These are phyloP conservation scores for Cyrtorhinus lividipennis DNA, from an alignment of 1,140 invertebrate species.

Conservation along the genomic window DNA sequence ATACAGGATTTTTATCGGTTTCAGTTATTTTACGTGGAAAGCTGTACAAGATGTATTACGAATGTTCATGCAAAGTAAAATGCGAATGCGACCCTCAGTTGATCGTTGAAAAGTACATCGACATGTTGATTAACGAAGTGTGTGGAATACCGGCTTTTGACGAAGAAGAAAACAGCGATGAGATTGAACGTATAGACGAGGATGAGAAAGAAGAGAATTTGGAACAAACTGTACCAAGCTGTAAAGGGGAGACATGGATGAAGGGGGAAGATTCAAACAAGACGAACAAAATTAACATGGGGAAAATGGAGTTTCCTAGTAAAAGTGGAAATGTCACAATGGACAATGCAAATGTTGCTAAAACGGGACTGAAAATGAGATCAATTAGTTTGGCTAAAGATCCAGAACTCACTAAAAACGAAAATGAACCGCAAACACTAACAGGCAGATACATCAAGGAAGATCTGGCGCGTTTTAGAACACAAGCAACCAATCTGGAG, in stretches of 20 bases:
- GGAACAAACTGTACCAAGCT: background rate
- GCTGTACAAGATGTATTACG: background rate
- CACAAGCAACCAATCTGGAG: no score
- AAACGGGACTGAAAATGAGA: no score
- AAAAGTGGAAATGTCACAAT: no score
- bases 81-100: background rate
- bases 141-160: background rate
- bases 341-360: no score
- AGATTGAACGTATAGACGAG: background rate
- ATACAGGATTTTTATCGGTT: no score
- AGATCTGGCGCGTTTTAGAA: no score
- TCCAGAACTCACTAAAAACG: no score
- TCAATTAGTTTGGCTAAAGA: no score
- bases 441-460: no score
- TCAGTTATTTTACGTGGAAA: constrained; percentile 1
- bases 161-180: background rate
- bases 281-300: no score
- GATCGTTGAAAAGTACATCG: background rate
- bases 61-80: background rate
- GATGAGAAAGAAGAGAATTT: background rate
- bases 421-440: no score
- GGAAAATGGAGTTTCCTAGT: no score
- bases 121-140: background rate
- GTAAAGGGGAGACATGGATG: background rate
- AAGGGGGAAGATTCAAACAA: background rate